phyloP scores from a whole-genome alignment of 2,797 vertebrate genomes.

The Dipus sagitta region DNA sequence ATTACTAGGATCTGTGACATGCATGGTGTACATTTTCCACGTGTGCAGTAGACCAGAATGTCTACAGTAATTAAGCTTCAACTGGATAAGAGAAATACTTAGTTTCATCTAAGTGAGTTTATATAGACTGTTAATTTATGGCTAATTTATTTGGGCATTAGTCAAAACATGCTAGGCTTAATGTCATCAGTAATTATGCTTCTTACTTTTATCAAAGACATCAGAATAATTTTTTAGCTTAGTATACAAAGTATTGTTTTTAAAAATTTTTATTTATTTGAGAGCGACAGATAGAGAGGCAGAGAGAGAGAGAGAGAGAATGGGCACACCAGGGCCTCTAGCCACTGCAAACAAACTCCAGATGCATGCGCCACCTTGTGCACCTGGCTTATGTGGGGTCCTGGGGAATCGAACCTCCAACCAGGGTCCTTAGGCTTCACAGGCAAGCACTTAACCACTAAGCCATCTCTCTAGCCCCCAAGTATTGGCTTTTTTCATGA shows the following conservation, averaged over 20 bases:
- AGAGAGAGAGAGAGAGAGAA: no score
- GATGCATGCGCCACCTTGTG: no score
- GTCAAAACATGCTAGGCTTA: constrained; percentile 39
- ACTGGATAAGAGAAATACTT: constrained; percentile 43
- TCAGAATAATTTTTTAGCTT: background rate
- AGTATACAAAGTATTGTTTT: background rate
- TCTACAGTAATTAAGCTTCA: constrained; percentile 36
- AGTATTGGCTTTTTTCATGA: background rate
- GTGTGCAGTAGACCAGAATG: constrained; percentile 2
- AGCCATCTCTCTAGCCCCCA: no score
- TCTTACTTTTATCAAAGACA: constrained; percentile 20
- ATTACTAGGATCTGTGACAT: constrained; percentile 51
- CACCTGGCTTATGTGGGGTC: no score
- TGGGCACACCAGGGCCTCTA: no score
- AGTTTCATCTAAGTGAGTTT: constrained; percentile 45
- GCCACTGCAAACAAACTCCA: no score
- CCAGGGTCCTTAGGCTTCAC: no score
- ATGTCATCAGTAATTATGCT: constrained; percentile 5
- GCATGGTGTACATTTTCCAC: constrained; percentile 11
- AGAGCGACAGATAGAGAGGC: no score
- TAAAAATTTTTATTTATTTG: no score
- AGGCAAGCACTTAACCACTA: no score
- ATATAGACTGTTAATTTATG: constrained; percentile 33
- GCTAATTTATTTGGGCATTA: constrained; percentile 50
- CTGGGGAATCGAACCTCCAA: no score